phyloP scores from a whole-genome alignment of 1,140 invertebrate genomes.

The Pseudomyrmex pallidus region DNA sequence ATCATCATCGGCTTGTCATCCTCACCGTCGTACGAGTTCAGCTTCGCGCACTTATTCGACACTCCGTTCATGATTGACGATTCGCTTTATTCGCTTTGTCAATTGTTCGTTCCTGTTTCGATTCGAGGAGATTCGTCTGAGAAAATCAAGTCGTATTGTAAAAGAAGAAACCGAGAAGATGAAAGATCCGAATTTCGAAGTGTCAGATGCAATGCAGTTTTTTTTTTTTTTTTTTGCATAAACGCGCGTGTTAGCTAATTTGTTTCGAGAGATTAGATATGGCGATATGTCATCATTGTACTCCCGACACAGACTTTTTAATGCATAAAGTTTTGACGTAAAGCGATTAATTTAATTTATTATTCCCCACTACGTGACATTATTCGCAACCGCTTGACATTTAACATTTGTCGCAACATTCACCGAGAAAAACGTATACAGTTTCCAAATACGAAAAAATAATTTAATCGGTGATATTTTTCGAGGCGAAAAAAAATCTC shows the following conservation, averaged over 20 bases:
- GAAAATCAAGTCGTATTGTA: not conserved
- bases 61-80: conserved; percentile 80
- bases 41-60: conserved; percentile 68
- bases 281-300: too few species aligned
- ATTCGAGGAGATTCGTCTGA: not conserved
- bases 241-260: not conserved
- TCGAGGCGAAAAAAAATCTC: not conserved
- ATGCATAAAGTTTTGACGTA: too few species aligned
- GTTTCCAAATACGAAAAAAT: not conserved
- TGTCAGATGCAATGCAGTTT: not conserved
- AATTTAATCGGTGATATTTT: not conserved
- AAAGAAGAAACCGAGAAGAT: not conserved
- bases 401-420: conserved; percentile 24
- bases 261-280: too few species aligned
- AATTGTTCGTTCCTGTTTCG: conserved; percentile 56
- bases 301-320: too few species aligned
- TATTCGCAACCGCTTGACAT: conserved; percentile 31
- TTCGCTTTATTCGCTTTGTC: not conserved
- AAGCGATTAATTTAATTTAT: not conserved
- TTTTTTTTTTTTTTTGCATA: not conserved
- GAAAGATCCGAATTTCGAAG: not conserved
- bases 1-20: conserved; percentile 71
- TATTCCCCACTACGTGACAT: conserved; percentile 2
- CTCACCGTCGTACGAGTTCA: conserved; percentile 76
- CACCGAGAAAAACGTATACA: conserved; percentile 3